These are phyloP conservation scores for Diarsia dahlii DNA, from an alignment of 2,888 invertebrate species.

Conservation along the genomic window DNA sequence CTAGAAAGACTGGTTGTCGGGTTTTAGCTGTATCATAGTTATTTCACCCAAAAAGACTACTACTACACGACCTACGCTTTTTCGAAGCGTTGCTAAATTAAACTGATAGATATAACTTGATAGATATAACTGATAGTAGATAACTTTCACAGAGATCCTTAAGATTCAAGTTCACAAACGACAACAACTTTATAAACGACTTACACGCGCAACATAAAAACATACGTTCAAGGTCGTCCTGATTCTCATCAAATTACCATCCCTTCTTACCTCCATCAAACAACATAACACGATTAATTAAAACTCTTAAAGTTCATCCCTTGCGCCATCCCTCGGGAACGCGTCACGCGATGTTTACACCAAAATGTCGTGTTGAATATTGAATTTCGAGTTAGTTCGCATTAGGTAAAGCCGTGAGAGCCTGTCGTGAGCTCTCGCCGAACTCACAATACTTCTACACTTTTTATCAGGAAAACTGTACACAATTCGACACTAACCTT, in stretches of 20 bases:
- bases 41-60: background rate
- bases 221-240: background rate
- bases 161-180: background rate
- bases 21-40: background rate
- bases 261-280: background rate
- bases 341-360: conserved; percentile 86
- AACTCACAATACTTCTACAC: conserved; percentile 39
- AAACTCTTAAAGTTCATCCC: conserved; percentile 55
- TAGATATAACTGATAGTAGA: too few relatives aligned
- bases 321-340: conserved; percentile 68
- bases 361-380: conserved; percentile 87
- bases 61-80: too few relatives aligned
- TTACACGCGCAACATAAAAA: background rate
- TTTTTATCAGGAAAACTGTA: conserved; percentile 37
- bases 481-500: conserved; percentile 21
- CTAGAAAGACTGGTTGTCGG: background rate
- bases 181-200: background rate
- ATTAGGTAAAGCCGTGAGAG: conserved; percentile 74
- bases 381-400: conserved; percentile 84
- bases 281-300: conserved; percentile 54
- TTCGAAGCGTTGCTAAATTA: background rate
- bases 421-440: conserved; percentile 46
- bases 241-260: background rate
- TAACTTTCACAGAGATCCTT: background rate
- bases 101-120: too few relatives aligned